These are phyloP conservation scores for Paratrypauchen microcephalus DNA, from an alignment of 2,797 vertebrate species.

Conservation along the genomic window DNA sequence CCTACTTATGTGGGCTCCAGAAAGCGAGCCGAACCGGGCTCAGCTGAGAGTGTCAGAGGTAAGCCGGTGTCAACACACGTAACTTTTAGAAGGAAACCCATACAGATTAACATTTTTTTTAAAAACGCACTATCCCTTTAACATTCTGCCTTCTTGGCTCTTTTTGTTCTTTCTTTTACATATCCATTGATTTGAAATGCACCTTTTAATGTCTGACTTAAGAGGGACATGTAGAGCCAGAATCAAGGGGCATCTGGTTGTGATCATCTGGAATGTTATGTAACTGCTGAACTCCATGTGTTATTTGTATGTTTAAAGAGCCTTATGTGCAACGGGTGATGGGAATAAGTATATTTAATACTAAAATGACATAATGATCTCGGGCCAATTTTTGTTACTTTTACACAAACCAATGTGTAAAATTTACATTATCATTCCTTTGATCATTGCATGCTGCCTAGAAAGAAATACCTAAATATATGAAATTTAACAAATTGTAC, in stretches of 20 bases:
- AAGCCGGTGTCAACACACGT: no score
- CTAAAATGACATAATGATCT: conserved; percentile 12
- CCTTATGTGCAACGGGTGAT: conserved; percentile 7
- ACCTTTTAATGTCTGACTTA: not conserved
- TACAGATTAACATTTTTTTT: no score
- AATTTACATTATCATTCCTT: conserved; percentile 13
- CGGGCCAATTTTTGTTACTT: conserved; percentile 4
- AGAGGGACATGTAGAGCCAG: conserved; percentile 20
- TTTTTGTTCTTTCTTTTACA: not conserved
- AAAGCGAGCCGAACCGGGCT: no score
- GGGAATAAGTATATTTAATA: conserved; percentile 29
- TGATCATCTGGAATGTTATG: not conserved
- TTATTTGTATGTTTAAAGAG: conserved; percentile 26
- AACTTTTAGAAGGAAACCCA: no score
- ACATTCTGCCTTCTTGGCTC: not conserved
- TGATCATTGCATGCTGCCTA: conserved; percentile 38
- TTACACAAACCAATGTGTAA: conserved; percentile 1
- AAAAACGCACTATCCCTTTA: no score
- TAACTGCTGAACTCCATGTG: not conserved
- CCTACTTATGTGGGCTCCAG: no score
- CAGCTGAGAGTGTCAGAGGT: no score
- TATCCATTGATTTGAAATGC: conserved; percentile 1
- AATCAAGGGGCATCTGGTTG: not conserved
- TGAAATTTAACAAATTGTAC: not conserved
- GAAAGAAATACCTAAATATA: conserved; percentile 18